Evolutionary conservation across 2,888 invertebrate species (phyloP).

Genomic region (Sepioteuthis lessoniana): DNA sequence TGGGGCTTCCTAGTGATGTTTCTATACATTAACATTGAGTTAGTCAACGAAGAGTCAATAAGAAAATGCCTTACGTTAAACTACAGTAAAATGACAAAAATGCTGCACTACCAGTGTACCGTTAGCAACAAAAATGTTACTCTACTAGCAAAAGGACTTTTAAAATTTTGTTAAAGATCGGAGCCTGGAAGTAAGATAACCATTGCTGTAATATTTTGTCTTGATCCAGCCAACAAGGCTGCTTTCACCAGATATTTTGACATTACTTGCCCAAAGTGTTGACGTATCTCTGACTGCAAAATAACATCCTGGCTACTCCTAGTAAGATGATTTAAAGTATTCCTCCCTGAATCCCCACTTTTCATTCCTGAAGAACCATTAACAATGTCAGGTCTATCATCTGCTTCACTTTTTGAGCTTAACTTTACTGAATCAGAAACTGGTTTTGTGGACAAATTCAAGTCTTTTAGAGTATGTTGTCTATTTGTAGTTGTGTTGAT

Average conservation of each 20-base stretch:
- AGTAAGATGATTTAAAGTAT: neutral
- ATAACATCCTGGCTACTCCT: neutral
- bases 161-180: neutral
- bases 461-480: neutral
- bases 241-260: constrained; percentile 72
- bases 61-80: too few species aligned
- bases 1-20: too few species aligned
- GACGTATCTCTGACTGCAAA: constrained; percentile 54
- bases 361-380: neutral
- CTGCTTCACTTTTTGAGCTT: neutral
- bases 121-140: too few species aligned
- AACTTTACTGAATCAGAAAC: neutral
- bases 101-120: too few species aligned
- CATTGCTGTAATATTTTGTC: constrained; percentile 71
- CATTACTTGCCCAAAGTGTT: constrained; percentile 68
- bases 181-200: constrained; percentile 69
- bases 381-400: neutral
- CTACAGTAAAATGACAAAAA: too few species aligned
- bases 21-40: too few species aligned
- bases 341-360: neutral
- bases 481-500: neutral
- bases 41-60: too few species aligned
- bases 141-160: too few species aligned
- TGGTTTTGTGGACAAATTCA: neutral
- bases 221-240: constrained; percentile 71